phyloP scores from a whole-genome alignment of 37 sponge, comb jelly and placozoan genomes.

The Eunapius fragilis region DNA sequence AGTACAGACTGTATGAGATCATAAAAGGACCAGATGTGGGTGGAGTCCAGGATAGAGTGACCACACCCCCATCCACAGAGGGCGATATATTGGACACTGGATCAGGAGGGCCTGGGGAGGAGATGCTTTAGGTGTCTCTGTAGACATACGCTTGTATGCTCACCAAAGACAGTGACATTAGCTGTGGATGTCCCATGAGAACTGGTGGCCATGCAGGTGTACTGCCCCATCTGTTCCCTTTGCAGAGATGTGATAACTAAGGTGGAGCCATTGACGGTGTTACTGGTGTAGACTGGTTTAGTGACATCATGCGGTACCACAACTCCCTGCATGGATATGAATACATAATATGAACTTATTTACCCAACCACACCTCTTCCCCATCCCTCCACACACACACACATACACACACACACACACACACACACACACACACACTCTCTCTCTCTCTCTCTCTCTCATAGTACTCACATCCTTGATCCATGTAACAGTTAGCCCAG shows the following conservation, averaged over 20 bases:
- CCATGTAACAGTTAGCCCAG: too few relatives aligned
- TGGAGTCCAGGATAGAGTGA: not conserved
- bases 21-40: not conserved
- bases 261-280: not conserved
- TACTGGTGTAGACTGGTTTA: not conserved
- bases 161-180: slow-evolving; percentile 26
- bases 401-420: not conserved
- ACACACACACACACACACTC: not conserved
- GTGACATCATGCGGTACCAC: not conserved
- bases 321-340: too few relatives aligned
- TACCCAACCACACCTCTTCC: not conserved
- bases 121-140: too few relatives aligned
- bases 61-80: not conserved
- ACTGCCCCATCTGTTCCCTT: slow-evolving; percentile 49
- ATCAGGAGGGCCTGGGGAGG: not conserved
- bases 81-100: not conserved
- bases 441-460: too few relatives aligned
- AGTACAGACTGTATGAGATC: not conserved
- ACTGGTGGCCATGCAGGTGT: slow-evolving; percentile 63
- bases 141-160: not conserved
- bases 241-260: not conserved
- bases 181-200: slow-evolving; percentile 75
- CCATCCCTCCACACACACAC: not conserved
- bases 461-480: too few relatives aligned
- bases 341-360: too few relatives aligned